Percentiles rank a stretch among this genome's conserved stretches.
Evolutionary conservation across 2,888 invertebrate species (phyloP).

Genomic region (Luffia ferchaultella): DNA sequence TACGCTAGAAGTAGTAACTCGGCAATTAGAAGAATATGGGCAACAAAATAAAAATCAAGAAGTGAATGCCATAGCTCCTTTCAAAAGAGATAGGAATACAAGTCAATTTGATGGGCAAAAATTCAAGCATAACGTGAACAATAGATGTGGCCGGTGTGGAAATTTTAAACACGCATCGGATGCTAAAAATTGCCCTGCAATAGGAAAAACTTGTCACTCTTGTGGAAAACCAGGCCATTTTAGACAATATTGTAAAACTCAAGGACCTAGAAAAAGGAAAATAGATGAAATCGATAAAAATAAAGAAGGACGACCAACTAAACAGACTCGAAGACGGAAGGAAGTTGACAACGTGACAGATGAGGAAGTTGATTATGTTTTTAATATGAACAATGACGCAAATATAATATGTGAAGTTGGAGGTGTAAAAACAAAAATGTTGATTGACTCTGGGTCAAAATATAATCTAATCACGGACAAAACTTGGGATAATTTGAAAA

Average conservation of each 20-base stretch:
- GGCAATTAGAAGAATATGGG: constrained; percentile 6
- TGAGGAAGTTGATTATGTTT: not conserved
- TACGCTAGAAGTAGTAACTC: constrained; percentile 8
- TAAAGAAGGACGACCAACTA: not conserved
- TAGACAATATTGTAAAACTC: not conserved
- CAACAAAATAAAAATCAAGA: not conserved
- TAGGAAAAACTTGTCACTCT: not conserved
- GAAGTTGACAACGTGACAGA: not conserved
- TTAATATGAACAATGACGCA: not conserved
- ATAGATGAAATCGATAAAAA: not conserved
- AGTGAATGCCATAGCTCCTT: not conserved
- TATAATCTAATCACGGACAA: not conserved
- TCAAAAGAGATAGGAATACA: constrained; percentile 2
- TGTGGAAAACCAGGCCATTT: not conserved
- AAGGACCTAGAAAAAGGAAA: not conserved
- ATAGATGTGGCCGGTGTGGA: not conserved
- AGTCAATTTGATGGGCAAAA: not conserved
- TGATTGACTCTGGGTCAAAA: not conserved
- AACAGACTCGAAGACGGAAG: not conserved
- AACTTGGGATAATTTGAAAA: not conserved
- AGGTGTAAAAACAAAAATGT: not conserved
- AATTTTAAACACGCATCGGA: not conserved
- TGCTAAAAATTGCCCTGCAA: not conserved
- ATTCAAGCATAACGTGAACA: not conserved
- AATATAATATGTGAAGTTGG: not conserved